Percentiles rank a stretch among this genome's conserved stretches.
phyloP scores from a whole-genome alignment of 2,888 invertebrate species.

The Melangyna quadrimaculata region DNA sequence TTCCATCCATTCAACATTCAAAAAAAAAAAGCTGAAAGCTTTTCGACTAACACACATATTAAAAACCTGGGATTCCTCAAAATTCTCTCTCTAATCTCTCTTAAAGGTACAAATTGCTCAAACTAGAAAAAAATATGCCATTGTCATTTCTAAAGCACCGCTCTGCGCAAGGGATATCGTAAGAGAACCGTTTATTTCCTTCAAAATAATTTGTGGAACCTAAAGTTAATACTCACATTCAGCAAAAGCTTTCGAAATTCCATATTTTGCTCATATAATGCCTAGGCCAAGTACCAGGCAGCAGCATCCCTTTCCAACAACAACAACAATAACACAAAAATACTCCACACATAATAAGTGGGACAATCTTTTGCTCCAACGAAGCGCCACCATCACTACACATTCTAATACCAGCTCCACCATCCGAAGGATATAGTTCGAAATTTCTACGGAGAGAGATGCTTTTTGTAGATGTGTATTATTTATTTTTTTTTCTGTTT shows the following conservation, averaged over 20 bases:
- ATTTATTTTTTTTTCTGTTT: background rate
- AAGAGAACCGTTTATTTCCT: conserved; percentile 12
- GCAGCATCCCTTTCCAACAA: conserved; percentile 59
- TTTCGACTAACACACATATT: background rate
- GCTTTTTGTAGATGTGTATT: conserved; percentile 23
- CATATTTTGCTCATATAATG: conserved; percentile 24
- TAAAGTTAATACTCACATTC: conserved; percentile 27
- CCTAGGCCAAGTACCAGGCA: conserved; percentile 63
- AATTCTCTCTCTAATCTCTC: background rate
- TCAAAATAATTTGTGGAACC: conserved; percentile 46
- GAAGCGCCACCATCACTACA: conserved; percentile 45
- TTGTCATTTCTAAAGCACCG: background rate
- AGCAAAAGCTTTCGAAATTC: conserved; percentile 61
- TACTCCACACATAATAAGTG: conserved; percentile 39
- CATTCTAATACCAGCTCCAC: conserved; percentile 19
- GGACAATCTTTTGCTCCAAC: conserved; percentile 59
- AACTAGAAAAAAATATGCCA: background rate
- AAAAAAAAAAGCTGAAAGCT: conserved; percentile 9
- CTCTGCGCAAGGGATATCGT: background rate
- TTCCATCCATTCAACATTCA: background rate
- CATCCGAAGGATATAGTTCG: conserved; percentile 7
- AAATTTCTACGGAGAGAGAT: conserved; percentile 45
- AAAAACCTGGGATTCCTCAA: conserved; percentile 11
- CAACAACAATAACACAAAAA: background rate
- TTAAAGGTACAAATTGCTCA: background rate